These are phyloP conservation scores for Theonella swinhoei DNA, from an alignment of 37 sponge, comb jelly and placozoan genomes.

Conservation along the genomic window DNA sequence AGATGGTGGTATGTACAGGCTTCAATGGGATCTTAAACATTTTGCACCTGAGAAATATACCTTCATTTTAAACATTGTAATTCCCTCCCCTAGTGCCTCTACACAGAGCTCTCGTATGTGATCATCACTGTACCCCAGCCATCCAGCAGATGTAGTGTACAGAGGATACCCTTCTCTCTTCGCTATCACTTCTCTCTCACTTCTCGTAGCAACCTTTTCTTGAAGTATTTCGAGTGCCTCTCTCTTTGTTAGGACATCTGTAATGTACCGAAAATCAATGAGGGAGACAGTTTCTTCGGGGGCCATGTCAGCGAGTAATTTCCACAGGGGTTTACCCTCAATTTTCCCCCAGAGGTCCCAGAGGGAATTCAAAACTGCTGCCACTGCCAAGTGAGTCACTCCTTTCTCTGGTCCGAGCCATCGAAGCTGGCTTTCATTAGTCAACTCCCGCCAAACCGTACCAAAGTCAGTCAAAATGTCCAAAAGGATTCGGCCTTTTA, in stretches of 20 bases:
- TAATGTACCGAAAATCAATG: conserved; percentile 76
- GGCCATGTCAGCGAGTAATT: conserved; percentile 57
- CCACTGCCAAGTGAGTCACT: conserved; percentile 78
- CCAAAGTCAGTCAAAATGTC: conserved; percentile 78
- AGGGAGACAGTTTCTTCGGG: conserved; percentile 81
- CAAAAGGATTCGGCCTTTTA: conserved; percentile 49
- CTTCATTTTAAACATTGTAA: conserved; percentile 88
- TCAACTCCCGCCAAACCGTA: conserved; percentile 74
- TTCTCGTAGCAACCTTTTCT: conserved; percentile 23
- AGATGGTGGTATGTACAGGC: no score
- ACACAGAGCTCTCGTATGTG: conserved; percentile 45
- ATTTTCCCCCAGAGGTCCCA: conserved; percentile 95
- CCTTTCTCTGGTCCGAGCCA: conserved; percentile 96
- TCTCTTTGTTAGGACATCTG: conserved; percentile 70
- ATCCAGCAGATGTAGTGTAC: conserved; percentile 87
- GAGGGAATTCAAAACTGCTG: conserved; percentile 82
- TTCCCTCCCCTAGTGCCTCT: conserved; percentile 67
- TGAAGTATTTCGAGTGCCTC: conserved; percentile 71
- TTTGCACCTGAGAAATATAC: no score
- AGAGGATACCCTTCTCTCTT: conserved; percentile 67
- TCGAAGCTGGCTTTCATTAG: conserved; percentile 81
- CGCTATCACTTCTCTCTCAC: conserved; percentile 41
- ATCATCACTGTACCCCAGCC: conserved; percentile 90
- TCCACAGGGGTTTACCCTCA: conserved; percentile 85
- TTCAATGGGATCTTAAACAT: no score